Evolutionary conservation across 1,140 invertebrate species (phyloP), one percentile per base, ranked within the genome.

Genomic region (Pseudomyrmex pallidus): DNA sequence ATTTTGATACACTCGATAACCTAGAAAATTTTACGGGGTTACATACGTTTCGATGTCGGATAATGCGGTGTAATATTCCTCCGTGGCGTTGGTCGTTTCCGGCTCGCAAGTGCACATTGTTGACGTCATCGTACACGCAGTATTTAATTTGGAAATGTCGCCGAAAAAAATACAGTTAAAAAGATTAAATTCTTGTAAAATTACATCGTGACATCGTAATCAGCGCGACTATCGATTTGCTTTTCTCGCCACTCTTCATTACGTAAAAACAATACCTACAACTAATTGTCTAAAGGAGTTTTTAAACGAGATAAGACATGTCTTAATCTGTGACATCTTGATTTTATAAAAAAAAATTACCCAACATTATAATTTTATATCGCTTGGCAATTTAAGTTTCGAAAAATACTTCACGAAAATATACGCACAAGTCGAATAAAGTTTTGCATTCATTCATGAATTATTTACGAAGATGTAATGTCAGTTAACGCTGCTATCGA

Each of bases 101-200:
- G 25, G 2, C 2, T 17, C 0, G 9, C 87, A 87, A 2, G 61
- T 20, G 59, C 87, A 88, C 87, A 85, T 44, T 4, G 0, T 44
- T 17, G 0, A 48, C 15, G 13, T n/a, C 22, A n/a, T 62, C 5
- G 17, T 46, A 74, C 59, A 15, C 2, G 13, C 68, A 13, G 46
- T 48, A 57, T 12, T 2, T 2, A 87, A 88, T 88, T 88, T 66
- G 70, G 76, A 63, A 67, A 56, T 54, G 1, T 56, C 48, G 2
- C n/a, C 62, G 20, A 78, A 72, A 52, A 52, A 52, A 57, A 46
- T n/a, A 46, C 8, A 44, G 13, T 35, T 56, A 20, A 15, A 72
- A 59, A 0, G 44, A n/a, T 59, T 46, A 67, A 10, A 56, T 10
- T 20, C 46, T 72, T 80, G 17, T n/a, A 80, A 13, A 12, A 12